Base-by-base conservation (phyloP, 2,888 invertebrate species). In the Sceliomorpha sp. region DNA sequence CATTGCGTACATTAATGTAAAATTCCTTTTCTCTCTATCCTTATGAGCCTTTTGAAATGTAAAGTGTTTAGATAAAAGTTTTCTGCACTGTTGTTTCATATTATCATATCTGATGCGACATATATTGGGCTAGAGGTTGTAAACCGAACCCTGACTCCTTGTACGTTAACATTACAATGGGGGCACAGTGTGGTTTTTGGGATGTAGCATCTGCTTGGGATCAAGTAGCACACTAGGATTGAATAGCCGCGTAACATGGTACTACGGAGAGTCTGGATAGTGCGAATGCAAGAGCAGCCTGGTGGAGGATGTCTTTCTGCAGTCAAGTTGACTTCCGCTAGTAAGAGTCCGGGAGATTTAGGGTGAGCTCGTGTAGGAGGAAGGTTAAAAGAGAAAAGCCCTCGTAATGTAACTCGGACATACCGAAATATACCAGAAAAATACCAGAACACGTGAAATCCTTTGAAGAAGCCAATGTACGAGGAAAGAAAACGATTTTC, bases 161-260 rank as follows among this genome's bases (percentile, higher is more conserved):
- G 63, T 37, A 50, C 42, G 84, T 85, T 83, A 84, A 80, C 80
- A 77, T 84, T 77, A 85, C 86, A 87, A 87, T 86, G 83, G 79
- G 74, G 80, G 79, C 75, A 78, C 78, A 78, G 80, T 81, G 79
- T 83, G 75, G 64, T 71, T 79, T 82, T 78, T 75, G 75, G 76
- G 75, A 66, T 74, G 77, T 70, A 77, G 81, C 87, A 88, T 87
- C 87, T 88, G 87, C 86, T 87, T 69, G 80, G 71, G 82, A 82
- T 88, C 87, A 85, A 86, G 85, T 88, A 81, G 84, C 87, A 76
- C 63, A 27, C 67, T 74, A 64, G 73, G 75, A 76, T 64, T 75
- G 75, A 69, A 48, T 63, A 58, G 64, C 59, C 62, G 70, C 53
- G 72, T 58, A 26, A 42, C 42, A 26, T 34, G 42, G 64, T 34